Base-by-base conservation (phyloP, 2,888 invertebrate genomes). In the Carpatolechia fugitivella region DNA sequence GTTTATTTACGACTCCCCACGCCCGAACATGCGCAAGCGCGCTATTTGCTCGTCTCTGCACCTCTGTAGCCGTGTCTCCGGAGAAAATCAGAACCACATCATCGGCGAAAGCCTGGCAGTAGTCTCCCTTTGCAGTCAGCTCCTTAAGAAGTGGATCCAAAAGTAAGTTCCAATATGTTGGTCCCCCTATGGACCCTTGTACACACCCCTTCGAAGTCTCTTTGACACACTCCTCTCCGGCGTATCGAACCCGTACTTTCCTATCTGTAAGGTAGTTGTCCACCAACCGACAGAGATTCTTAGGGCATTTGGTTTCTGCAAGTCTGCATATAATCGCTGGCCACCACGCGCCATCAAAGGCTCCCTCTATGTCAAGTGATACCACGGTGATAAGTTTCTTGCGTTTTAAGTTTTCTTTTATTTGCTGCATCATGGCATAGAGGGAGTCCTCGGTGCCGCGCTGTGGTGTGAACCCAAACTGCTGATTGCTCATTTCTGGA, bases 321-420 rank as follows among this genome's bases (percentile, higher is more conserved):
- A 58, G 54, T 14, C 57, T 7, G 2, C 16, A 24, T 35, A 29
- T 30, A 11, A 60, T 58, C 0, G 49, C 55, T 0, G 61, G 63
- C 60, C 60, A 60, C 55, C 56, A 56, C 1, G 57, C 41, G 20
- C 41, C 18, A 8, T 41, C 41, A n/a, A 41, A 41, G 11, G 41
- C 41, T 10, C 41, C 41, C 20, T 41, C 41, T 41, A 41, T 41
- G 10, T 41, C 41, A 11, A 41, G 20, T 7, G 41, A 41, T 3
- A 20, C 47, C 14, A 11, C 3, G 1, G 41, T 20, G 1, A 41
- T 20, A 20, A 41, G 18, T 20, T 41, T 41, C 41, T 41, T 41
- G 1, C 18, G 1, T 1, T 20, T 18, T 1, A 41, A 10, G 1
- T 41, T 20, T 1, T 8, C 7, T 10, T 18, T 10, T 8, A 57